A percentile compares a stretch with the other conserved stretches of the same genome.
Evolutionary conservation across 2,113 vertebrate species (phyloP).

Genomic region (Corydoras sp.): DNA sequence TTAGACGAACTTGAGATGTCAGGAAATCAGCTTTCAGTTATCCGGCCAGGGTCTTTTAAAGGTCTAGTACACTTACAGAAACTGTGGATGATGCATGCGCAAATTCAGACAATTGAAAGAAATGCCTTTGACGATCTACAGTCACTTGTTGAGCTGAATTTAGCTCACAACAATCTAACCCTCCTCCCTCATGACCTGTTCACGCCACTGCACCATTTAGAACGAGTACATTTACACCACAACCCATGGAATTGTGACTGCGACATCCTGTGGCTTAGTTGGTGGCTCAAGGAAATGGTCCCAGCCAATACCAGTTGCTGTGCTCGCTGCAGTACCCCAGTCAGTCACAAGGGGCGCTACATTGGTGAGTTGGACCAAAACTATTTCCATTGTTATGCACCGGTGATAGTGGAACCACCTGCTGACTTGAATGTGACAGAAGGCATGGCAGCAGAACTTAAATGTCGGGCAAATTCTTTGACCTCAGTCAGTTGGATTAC

Average conservation of each 20-base stretch:
- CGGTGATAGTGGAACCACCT: conserved; percentile 96
- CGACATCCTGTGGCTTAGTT: conserved; percentile 97
- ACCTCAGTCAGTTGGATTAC: conserved; percentile 98
- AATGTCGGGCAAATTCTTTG: conserved; percentile 89
- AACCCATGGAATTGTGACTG: conserved; percentile 99
- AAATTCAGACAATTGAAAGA: conserved; percentile 96
- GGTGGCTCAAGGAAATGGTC: conserved; percentile 99
- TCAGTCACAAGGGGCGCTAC: conserved; percentile 89
- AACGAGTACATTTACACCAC: conserved; percentile 95
- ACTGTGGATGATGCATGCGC: conserved; percentile 98
- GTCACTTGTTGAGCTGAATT: conserved; percentile 94
- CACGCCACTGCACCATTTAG: conserved; percentile 89
- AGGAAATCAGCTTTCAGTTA: conserved; percentile 89
- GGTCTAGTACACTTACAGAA: conserved; percentile 97
- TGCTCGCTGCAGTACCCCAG: conserved; percentile 89
- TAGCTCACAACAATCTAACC: conserved; percentile 97
- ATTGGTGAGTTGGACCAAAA: conserved; percentile 97
- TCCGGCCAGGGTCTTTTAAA: conserved; percentile 94
- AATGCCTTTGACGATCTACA: conserved; percentile 98
- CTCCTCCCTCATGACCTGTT: conserved; percentile 97
- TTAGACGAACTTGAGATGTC: conserved; percentile 98
- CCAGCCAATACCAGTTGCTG: conserved; percentile 96
- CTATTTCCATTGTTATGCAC: conserved; percentile 96
- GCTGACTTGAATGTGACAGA: conserved; percentile 96
- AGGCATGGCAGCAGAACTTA: conserved; percentile 94